phyloP scores from a whole-genome alignment of 2,797 vertebrate species.

The Clarias fuscus region DNA sequence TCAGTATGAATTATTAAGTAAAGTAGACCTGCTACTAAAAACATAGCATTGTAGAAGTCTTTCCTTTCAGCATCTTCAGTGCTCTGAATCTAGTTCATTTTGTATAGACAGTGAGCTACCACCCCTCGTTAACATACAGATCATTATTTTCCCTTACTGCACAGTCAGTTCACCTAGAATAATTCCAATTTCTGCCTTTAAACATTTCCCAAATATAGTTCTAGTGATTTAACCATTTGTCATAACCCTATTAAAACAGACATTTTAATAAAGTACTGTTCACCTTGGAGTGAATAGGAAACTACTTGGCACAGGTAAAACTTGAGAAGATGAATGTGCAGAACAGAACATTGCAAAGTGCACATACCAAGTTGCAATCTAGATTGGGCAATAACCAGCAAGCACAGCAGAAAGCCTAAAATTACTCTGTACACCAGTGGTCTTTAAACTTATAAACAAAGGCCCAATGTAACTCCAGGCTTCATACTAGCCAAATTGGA shows the following conservation, averaged over 20 bases:
- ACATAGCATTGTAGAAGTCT: neutral
- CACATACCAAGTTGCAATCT: conserved; percentile 12
- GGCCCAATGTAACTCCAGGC: neutral
- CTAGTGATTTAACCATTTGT: conserved; percentile 12
- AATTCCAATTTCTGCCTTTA: neutral
- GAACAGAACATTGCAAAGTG: neutral
- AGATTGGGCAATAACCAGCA: neutral
- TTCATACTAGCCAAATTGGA: neutral
- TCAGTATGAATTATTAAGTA: conserved; percentile 37
- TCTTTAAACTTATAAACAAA: neutral
- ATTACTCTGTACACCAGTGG: neutral
- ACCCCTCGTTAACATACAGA: conserved; percentile 5
- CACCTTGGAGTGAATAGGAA: neutral
- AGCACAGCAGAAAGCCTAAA: neutral
- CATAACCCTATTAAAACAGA: conserved; percentile 8
- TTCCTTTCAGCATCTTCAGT: conserved; percentile 14
- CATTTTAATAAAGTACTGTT: neutral
- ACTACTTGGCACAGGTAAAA: neutral
- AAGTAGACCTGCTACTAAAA: conserved; percentile 29
- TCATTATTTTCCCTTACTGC: neutral
- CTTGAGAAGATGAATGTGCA: neutral
- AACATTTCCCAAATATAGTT: conserved; percentile 14
- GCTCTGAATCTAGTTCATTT: conserved; percentile 12
- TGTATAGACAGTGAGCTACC: conserved; percentile 17
- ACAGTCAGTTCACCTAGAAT: neutral